A percentile compares a stretch with the other conserved stretches of the same genome.
These are phyloP conservation scores for Halocynthia roretzi DNA, from an alignment of 23 tunicate species.

Conservation along the genomic window DNA sequence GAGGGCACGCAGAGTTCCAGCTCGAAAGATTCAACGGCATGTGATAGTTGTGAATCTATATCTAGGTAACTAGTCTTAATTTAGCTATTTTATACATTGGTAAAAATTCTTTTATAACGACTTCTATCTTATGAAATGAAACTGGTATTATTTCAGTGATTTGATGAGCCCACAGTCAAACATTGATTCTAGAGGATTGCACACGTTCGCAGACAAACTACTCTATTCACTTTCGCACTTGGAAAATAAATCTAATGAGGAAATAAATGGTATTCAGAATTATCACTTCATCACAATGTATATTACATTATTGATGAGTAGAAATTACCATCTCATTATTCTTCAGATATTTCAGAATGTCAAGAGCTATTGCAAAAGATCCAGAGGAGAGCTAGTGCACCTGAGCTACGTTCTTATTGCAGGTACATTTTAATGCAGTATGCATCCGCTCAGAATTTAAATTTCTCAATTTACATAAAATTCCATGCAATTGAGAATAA, in stretches of 20 bases:
- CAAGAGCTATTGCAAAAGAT: not conserved
- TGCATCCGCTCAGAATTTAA: not conserved
- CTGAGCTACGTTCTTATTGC: constrained; percentile 18
- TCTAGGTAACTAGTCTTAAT: constrained; percentile 9
- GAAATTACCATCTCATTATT: not conserved
- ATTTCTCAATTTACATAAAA: not conserved
- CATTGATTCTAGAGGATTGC: constrained; percentile 17
- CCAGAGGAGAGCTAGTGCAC: constrained; percentile 24
- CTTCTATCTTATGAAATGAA: not conserved
- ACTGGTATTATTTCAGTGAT: constrained; percentile 2
- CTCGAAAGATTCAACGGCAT: not conserved
- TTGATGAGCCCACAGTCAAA: constrained; percentile 20
- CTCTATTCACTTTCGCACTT: constrained; percentile 20
- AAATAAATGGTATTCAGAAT: constrained; percentile 14
- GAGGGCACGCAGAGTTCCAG: too few species aligned
- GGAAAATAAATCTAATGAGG: constrained; percentile 20
- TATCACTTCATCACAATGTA: not conserved
- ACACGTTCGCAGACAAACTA: constrained; percentile 17
- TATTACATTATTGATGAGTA: not conserved
- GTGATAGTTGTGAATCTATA: constrained; percentile 25
- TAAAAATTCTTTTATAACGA: not conserved
- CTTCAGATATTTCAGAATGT: constrained; percentile 7
- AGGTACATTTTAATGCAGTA: constrained; percentile 1
- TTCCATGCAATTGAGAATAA: constrained; percentile 5
- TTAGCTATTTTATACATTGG: not conserved